These are phyloP conservation scores for Eublepharis macularius DNA, from an alignment of 2,113 vertebrate genomes.

Conservation along the genomic window DNA sequence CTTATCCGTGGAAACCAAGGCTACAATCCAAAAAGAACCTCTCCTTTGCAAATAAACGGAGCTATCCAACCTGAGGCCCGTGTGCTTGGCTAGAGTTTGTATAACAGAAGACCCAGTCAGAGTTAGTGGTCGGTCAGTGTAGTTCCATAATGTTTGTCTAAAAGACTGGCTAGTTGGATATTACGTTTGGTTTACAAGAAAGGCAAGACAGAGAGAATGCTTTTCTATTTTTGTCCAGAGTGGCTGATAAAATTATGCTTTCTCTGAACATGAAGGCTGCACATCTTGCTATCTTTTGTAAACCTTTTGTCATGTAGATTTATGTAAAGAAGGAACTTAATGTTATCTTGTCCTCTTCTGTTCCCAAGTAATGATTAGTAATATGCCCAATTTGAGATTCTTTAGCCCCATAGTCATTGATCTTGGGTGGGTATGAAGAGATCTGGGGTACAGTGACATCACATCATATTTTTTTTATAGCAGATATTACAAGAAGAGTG, in stretches of 20 bases:
- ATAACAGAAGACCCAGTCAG: neutral
- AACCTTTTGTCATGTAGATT: neutral
- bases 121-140: neutral
- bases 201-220: neutral
- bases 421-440: neutral
- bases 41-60: neutral
- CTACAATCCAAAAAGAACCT: neutral
- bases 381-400: too few relatives aligned
- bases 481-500: neutral
- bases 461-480: neutral
- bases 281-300: neutral
- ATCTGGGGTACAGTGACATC: neutral
- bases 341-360: neutral
- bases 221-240: neutral
- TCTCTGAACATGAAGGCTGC: neutral
- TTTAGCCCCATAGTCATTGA: too few relatives aligned
- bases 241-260: neutral
- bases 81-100: neutral
- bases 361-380: neutral
- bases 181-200: neutral
- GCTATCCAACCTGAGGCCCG: neutral
- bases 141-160: neutral
- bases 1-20: neutral
- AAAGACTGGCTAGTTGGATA: neutral
- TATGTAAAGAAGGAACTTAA: neutral